phyloP scores from a whole-genome alignment of 2,797 vertebrate species.

The Acipenser transmontanus region DNA sequence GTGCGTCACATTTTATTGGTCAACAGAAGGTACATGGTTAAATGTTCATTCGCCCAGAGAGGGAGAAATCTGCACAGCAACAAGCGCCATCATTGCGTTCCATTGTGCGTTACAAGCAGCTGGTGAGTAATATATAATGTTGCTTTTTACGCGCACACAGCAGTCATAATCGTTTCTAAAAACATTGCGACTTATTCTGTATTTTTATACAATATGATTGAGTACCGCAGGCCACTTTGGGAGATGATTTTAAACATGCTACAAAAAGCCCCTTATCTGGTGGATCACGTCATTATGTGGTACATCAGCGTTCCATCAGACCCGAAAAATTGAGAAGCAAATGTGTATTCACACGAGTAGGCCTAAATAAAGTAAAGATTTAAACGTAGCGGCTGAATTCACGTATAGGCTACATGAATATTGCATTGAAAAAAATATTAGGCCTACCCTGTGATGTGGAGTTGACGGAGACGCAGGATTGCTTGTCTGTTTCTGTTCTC shows the following conservation, averaged over 20 bases:
- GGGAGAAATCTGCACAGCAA: slow-evolving; percentile 74
- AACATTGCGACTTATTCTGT: slow-evolving; percentile 31
- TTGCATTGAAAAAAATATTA: too few species aligned
- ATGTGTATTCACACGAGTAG: too few species aligned
- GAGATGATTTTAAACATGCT: slow-evolving; percentile 7
- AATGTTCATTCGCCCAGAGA: slow-evolving; percentile 45
- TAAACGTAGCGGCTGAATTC: too few species aligned
- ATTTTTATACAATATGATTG: slow-evolving; percentile 38
- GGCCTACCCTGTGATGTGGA: too few species aligned
- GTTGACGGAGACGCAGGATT: too few species aligned
- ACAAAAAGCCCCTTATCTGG: too few species aligned
- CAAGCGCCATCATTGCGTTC: slow-evolving; percentile 70
- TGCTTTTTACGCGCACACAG: slow-evolving; percentile 59
- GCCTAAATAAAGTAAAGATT: too few species aligned
- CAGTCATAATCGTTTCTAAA: slow-evolving; percentile 47
- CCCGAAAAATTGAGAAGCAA: too few species aligned
- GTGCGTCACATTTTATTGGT: not conserved
- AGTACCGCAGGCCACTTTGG: slow-evolving; percentile 23
- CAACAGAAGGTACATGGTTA: slow-evolving; percentile 50
- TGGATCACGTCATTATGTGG: too few species aligned
- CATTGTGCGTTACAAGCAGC: slow-evolving; percentile 53
- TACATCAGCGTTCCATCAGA: too few species aligned
- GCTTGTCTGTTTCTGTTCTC: too few species aligned
- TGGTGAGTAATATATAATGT: slow-evolving; percentile 66
- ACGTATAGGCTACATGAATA: too few species aligned